Evolutionary conservation across 1,140 invertebrate species (phyloP), one percentile per base, ranked within the genome.

Genomic region (Ceratitis capitata): DNA sequence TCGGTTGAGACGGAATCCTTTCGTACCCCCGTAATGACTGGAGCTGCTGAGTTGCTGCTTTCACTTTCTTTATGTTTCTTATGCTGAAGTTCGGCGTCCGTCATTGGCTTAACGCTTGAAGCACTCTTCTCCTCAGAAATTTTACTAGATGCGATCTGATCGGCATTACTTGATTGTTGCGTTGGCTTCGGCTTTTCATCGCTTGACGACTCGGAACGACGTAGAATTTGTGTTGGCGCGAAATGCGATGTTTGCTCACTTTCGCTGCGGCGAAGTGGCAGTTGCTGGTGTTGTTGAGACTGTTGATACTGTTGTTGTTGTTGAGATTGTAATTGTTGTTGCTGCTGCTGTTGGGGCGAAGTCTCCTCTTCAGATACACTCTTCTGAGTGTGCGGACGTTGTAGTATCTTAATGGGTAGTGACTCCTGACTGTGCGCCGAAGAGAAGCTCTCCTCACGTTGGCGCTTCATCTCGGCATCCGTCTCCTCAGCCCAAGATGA

Each of bases 401-500:
- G 91, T 39, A 92, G 86, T 58, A 92, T 92, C 83, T 92, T 92
- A 3, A 92, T 90, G 56, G 90, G 91, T 23, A 90, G 88, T 32
- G 90, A 90, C 32, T 90, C 91, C n/a, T 91, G 90, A 61, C 90
- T 91, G 64, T 91, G 90, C 49, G 85, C 87, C 0, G 89, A 91
- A 7, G 90, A 91, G 78, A 91, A 90, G 64, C 90, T 91, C 51
- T 92, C 91, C 29, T 91, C 90, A 26, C 89, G 87, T 9, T 89
- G 86, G 32, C 89, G 89, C 83, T 92, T 90, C 49, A 90, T 85
- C 64, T 92, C 91, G 3, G 89, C 88, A 86, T 91, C 91, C 7
- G 90, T 91, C 85, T 92, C 91, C 83, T 92, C 91, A 0, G 89
- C 90, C 91, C 91, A 92, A 14, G 91, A 92, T 2, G 88, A 89